Evolutionary conservation across 2,113 vertebrate genomes (phyloP), one percentile per base, ranked within the genome.

Genomic region (Mohoua ochrocephala): DNA sequence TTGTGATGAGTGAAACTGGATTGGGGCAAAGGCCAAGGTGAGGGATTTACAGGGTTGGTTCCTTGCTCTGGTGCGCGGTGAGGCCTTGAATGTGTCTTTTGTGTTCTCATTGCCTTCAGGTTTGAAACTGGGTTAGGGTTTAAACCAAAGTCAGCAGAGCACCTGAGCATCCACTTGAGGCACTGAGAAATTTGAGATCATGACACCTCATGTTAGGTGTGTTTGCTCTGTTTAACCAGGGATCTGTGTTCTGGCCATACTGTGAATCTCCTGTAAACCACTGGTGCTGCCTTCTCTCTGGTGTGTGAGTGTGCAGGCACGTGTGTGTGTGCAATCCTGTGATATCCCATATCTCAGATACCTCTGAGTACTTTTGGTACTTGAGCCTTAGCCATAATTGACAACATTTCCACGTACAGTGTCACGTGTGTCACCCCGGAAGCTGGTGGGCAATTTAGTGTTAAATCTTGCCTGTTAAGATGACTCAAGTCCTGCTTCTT

Each of bases 281-380:
- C 4, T 3, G 65, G 15, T 41, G 41, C 12, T 68, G 28, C 37
- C 10, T 79, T 35, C 31, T 57, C 13, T 49, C 5, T 3, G 20
- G 31, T 9, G 6, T 8, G 1, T 15, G n/a, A 18, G 10, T 45
- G 21, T 35, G 39, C 14, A 41, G 45, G 31, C 28, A 13, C 8
- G 22, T 0, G 0, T 23, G 19, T 21, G 19, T 22, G 63, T 35
- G 54, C 2, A 47, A 13, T 7, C 4, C 3, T 23, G 37, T 41
- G 37, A 20, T 22, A 22, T 63, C 19, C 64, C 11, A 1, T 13
- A 20, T 49, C 73, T 86, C 22, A 24, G 17, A 22, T 30, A 27
- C 15, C 23, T 59, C 24, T 33, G 21, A 27, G 22, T 56, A 20
- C 28, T 23, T 60, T 22, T 44, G 21, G 9, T 24, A 45, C 41